phyloP scores from a whole-genome alignment of 2,888 invertebrate genomes.

The Nemurella pictetii region DNA sequence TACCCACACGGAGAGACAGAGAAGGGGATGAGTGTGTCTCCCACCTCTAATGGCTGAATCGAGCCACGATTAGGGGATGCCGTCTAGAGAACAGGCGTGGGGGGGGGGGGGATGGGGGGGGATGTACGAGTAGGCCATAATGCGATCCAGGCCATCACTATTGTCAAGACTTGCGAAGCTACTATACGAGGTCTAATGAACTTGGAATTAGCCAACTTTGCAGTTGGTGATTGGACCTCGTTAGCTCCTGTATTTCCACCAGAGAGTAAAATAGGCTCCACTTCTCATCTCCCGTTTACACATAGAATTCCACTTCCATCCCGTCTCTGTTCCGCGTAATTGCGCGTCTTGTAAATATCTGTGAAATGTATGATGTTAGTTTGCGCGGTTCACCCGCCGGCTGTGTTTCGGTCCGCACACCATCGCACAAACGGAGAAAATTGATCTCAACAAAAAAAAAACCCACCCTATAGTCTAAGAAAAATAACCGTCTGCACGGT shows the following conservation, averaged over 20 bases:
- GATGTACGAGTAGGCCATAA: neutral
- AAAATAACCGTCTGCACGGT: no score
- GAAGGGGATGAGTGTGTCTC: neutral
- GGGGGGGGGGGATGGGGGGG: neutral
- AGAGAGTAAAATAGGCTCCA: neutral
- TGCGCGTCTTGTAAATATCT: neutral
- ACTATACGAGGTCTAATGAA: constrained; percentile 13
- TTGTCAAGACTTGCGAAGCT: constrained; percentile 2
- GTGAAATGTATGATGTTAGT: neutral
- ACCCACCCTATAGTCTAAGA: no score
- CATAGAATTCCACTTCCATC: neutral
- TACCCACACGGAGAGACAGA: neutral
- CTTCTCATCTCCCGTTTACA: neutral
- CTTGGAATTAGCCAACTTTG: constrained; percentile 20
- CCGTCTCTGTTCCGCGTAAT: neutral
- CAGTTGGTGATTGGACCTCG: constrained; percentile 13
- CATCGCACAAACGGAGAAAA: neutral
- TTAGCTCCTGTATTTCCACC: constrained; percentile 5
- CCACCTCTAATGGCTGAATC: neutral
- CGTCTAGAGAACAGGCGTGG: neutral
- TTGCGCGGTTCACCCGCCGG: neutral
- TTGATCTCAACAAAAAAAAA: no score
- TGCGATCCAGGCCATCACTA: neutral
- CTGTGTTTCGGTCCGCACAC: neutral
- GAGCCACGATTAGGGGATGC: neutral